Conservation (phyloP, 2,888 invertebrate genomes). For the Lepidochrysops patricia region DNA sequence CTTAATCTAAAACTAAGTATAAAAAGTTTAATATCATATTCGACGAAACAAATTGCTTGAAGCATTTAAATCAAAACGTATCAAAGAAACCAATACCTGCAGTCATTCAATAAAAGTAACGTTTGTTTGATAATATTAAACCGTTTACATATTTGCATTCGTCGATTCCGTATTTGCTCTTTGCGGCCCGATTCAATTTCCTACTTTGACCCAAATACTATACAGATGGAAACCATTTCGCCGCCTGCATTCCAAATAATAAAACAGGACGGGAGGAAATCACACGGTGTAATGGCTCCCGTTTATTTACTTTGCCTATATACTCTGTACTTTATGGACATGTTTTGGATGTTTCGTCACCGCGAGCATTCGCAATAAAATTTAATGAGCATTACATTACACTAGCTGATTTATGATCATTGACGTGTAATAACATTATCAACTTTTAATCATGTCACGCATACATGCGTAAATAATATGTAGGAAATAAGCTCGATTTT, state of each 20-base stretch:
- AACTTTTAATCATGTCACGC: no score
- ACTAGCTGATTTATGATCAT: no score
- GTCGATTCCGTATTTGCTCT: slow-evolving; percentile 17
- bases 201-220: slow-evolving; percentile 21
- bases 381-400: no score
- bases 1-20: no score
- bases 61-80: background rate
- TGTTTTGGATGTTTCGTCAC: no score
- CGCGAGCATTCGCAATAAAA: no score
- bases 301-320: background rate
- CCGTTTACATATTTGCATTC: slow-evolving; percentile 13
- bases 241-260: slow-evolving; percentile 13
- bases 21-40: no score
- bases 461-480: no score
- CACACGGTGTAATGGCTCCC: background rate
- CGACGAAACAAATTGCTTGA: no score
- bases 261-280: slow-evolving; percentile 12
- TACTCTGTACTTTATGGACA: background rate
- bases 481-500: no score
- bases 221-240: slow-evolving; percentile 8
- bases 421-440: no score
- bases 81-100: background rate
- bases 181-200: slow-evolving; percentile 19
- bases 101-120: slow-evolving; percentile 1
- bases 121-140: slow-evolving; percentile 13